A percentile compares a stretch with the other conserved stretches of the same genome.
phyloP scores from a whole-genome alignment of 1,140 invertebrate species.

The Pseudomyrmex gracilis region DNA sequence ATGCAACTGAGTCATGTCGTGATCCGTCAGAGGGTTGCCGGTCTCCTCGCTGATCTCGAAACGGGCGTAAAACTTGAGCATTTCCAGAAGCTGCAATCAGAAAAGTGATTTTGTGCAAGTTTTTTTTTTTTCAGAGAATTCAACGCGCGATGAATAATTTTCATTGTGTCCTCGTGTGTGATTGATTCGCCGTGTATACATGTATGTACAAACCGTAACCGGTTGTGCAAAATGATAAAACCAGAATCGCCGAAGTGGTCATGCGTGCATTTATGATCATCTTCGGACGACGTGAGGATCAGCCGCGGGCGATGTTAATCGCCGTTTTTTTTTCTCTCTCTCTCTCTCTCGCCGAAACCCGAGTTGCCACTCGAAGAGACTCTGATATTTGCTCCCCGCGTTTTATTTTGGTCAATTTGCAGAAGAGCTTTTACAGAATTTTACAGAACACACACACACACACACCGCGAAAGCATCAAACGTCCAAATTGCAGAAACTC shows the following conservation, averaged over 20 bases:
- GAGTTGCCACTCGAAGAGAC: background rate
- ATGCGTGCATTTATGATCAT: slow-evolving; percentile 48
- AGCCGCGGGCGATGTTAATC: slow-evolving; percentile 9
- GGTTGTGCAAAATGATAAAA: slow-evolving; percentile 6
- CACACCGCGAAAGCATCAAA: too few species aligned
- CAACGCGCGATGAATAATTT: too few species aligned
- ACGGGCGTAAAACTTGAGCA: slow-evolving; percentile 97
- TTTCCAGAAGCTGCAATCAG: slow-evolving; percentile 93
- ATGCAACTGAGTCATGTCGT: slow-evolving; percentile 97
- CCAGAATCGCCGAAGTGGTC: slow-evolving; percentile 13
- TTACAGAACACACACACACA: too few species aligned
- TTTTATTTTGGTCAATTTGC: too few species aligned
- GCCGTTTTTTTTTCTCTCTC: background rate
- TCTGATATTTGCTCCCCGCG: too few species aligned
- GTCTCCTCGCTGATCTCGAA: slow-evolving; percentile 99
- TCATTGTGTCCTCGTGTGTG: too few species aligned
- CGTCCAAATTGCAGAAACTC: too few species aligned
- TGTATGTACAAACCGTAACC: too few species aligned
- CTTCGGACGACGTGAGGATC: slow-evolving; percentile 9
- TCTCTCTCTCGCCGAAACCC: background rate
- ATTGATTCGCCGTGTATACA: too few species aligned
- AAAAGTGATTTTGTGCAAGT: background rate
- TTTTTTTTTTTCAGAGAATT: background rate
- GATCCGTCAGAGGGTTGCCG: slow-evolving; percentile 96
- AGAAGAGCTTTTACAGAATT: too few species aligned